Base-by-base conservation (phyloP, 2,113 vertebrate genomes). In the Proteles cristata region DNA sequence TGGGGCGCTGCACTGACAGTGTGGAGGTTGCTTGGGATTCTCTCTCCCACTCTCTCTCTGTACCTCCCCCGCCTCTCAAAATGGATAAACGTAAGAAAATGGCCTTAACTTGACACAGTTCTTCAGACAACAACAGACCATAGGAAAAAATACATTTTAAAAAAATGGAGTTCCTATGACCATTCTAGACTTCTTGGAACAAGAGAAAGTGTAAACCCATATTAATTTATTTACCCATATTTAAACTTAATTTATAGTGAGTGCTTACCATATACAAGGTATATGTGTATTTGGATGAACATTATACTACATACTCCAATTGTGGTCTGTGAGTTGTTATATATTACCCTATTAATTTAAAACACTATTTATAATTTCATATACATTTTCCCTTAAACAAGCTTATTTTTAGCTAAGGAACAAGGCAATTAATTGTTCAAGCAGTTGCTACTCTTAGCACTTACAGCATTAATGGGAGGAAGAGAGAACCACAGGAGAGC, bases 401-500 rank as follows among this genome's bases (percentile, higher is more conserved):
- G 17, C 63, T 84, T 94, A 91, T 94, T 74, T 92, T 95, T 96
- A 98, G 76, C 25, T 58, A 45, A 98, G 69, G 25, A 97, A 69
- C 12, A 77, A 96, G 91, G 85, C 93, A 97, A 98, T 97, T 98
- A 91, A 97, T 97, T 96, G 97, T 93, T 97, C 90, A 97, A 93
- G 92, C 95, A 65, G 86, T 93, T 83, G 94, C 50, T 96, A 15
- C 4, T 85, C 69, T 83, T 83, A 83, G 63, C 73, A 48, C 16
- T 96, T 90, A 97, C 15, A 96, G 76, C 88, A 84, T 81, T 98
- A 93, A 74, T 7, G 92, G 77, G 69, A 97, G 83, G 82, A 94
- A 97, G n/a, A 25, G 10, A 87, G 31, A 96, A 96, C 83, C 35
- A 92, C 80, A 94, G 88, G 81, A 84, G 85, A 55, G 50, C 4